phyloP scores from a whole-genome alignment of 2,888 invertebrate species.

The Ethmia dodecea region DNA sequence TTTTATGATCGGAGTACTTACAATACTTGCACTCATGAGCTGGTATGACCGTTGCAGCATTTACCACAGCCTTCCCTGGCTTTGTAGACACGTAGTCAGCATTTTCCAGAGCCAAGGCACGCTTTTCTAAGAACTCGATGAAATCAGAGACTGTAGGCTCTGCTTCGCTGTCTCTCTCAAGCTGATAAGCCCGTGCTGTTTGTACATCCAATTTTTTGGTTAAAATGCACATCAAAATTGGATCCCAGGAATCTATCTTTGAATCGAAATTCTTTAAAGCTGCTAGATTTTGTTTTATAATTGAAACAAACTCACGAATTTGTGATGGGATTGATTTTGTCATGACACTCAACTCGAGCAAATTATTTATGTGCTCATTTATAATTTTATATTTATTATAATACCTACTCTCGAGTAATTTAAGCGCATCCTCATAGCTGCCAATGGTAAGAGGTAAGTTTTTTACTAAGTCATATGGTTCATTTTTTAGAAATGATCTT shows the following conservation, averaged over 20 bases:
- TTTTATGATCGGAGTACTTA: too few species aligned
- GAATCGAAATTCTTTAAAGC: neutral
- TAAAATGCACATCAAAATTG: neutral
- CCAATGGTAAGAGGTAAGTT: neutral
- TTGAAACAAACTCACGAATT: neutral
- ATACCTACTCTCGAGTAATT: neutral
- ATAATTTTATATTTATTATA: neutral
- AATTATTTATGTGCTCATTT: neutral
- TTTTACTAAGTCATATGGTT: neutral
- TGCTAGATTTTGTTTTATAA: neutral
- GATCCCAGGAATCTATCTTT: neutral
- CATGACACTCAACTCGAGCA: neutral
- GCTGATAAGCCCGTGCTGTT: neutral
- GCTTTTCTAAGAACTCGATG: neutral
- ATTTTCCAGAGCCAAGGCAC: neutral
- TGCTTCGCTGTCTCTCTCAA: neutral
- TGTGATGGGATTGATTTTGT: neutral
- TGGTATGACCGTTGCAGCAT: neutral
- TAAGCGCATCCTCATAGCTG: neutral
- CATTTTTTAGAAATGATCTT: neutral
- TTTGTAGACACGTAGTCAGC: neutral
- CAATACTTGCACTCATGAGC: too few species aligned
- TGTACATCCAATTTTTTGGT: neutral
- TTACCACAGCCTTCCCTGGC: neutral
- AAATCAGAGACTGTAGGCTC: neutral